phyloP scores from a whole-genome alignment of 2,113 vertebrate species.

The Atractosteus spatula region DNA sequence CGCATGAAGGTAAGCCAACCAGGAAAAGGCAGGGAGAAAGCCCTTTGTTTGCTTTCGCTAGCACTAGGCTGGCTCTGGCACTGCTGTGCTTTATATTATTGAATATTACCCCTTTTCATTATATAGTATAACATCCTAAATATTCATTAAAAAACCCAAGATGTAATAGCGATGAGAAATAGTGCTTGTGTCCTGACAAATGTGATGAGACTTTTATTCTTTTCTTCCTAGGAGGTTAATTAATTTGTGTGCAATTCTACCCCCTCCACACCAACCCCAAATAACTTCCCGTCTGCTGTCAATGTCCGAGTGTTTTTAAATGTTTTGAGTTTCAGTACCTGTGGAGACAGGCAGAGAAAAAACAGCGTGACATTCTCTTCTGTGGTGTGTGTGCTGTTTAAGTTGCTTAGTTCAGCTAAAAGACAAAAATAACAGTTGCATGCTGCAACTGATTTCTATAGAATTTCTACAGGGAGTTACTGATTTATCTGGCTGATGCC shows the following conservation, averaged over 20 bases:
- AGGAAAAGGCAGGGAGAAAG: not conserved
- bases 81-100: not conserved
- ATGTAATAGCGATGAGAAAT: not conserved
- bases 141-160: not conserved
- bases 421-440: too few species aligned
- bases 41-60: not conserved
- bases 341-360: too few species aligned
- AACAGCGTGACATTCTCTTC: too few species aligned
- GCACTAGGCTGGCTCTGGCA: not conserved
- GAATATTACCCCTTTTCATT: not conserved
- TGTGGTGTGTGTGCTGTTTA: too few species aligned
- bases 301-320: too few species aligned
- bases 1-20: not conserved
- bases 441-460: too few species aligned
- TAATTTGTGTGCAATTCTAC: constrained; percentile 22
- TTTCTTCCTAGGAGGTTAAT: constrained; percentile 18
- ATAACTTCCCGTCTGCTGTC: too few species aligned
- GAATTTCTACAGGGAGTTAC: too few species aligned
- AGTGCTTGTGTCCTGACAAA: constrained; percentile 13
- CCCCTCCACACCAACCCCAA: too few species aligned
- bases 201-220: constrained; percentile 14
- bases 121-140: not conserved
- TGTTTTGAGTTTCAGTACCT: too few species aligned
- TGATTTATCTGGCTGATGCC: too few species aligned
- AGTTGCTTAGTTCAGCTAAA: too few species aligned